phyloP scores from a whole-genome alignment of 1,140 invertebrate genomes.

The Drosophila novamexicana region DNA sequence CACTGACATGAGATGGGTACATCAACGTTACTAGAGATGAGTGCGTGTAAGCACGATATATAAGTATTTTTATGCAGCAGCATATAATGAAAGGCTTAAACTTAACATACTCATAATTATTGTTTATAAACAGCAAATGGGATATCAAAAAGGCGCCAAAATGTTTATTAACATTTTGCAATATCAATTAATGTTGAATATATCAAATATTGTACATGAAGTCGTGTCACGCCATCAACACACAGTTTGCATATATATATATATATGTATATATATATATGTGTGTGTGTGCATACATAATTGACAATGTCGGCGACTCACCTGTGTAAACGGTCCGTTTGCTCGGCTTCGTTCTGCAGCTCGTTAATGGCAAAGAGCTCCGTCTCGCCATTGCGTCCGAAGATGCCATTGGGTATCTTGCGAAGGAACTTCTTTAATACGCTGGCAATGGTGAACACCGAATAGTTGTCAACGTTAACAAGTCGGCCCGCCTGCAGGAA shows the following conservation, averaged over 20 bases:
- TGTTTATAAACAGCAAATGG: no score
- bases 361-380: conserved; percentile 95
- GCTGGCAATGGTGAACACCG: conserved; percentile 98
- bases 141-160: neutral
- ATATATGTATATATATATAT: no score
- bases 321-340: conserved; percentile 96
- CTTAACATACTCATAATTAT: no score
- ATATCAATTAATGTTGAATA: no score
- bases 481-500: conserved; percentile 96
- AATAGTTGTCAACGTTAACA: conserved; percentile 99
- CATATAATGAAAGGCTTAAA: no score
- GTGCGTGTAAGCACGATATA: conserved; percentile 22
- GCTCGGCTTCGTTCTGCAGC: conserved; percentile 90
- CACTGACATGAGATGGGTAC: conserved; percentile 29
- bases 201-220: neutral
- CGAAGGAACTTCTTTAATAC: conserved; percentile 99
- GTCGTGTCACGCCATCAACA: conserved; percentile 8
- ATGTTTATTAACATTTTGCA: no score
- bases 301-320: conserved; percentile 83
- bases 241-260: neutral
- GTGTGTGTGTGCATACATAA: neutral
- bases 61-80: neutral
- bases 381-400: conserved; percentile 95
- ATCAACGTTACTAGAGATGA: conserved; percentile 35
- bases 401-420: conserved; percentile 98